A percentile compares a stretch with the other conserved stretches of the same genome.
These are phyloP conservation scores for Alaudala cheleensis DNA, from an alignment of 2,113 vertebrate species.

Conservation along the genomic window DNA sequence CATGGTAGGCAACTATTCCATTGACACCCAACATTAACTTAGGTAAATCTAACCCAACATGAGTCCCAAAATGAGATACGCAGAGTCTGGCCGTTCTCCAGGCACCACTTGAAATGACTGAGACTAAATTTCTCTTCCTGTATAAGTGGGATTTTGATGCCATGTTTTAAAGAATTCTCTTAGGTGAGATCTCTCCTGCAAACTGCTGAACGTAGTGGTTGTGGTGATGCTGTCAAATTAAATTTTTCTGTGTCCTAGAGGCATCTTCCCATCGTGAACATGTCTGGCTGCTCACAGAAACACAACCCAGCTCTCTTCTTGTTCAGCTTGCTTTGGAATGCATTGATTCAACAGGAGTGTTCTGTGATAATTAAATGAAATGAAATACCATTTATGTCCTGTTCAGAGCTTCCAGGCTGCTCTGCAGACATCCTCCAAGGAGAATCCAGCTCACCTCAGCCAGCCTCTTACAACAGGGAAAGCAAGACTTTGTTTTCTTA, in stretches of 20 bases:
- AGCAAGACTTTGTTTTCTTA: neutral
- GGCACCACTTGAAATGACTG: neutral
- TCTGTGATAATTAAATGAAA: constrained; percentile 1
- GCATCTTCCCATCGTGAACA: neutral
- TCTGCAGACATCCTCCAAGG: neutral
- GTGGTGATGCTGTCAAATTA: constrained; percentile 21
- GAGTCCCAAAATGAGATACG: neutral
- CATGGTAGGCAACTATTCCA: neutral
- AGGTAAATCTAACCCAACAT: neutral
- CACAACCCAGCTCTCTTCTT: neutral
- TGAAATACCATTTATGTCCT: neutral
- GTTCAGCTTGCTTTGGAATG: neutral
- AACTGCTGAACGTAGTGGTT: neutral
- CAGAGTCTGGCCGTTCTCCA: neutral
- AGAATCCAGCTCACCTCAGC: neutral
- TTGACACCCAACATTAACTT: neutral
- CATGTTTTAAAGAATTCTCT: neutral
- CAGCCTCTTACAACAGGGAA: neutral
- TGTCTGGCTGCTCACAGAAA: neutral
- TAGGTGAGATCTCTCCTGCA: neutral
- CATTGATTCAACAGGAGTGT: neutral
- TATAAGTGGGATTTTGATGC: neutral
- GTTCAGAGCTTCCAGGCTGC: neutral
- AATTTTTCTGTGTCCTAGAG: constrained; percentile 25
- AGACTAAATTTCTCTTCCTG: neutral